Percentiles rank a stretch among this genome's conserved stretches.
These are phyloP conservation scores for Microcebus griseorufus DNA, from an alignment of 2,113 vertebrate genomes.

Conservation along the genomic window DNA sequence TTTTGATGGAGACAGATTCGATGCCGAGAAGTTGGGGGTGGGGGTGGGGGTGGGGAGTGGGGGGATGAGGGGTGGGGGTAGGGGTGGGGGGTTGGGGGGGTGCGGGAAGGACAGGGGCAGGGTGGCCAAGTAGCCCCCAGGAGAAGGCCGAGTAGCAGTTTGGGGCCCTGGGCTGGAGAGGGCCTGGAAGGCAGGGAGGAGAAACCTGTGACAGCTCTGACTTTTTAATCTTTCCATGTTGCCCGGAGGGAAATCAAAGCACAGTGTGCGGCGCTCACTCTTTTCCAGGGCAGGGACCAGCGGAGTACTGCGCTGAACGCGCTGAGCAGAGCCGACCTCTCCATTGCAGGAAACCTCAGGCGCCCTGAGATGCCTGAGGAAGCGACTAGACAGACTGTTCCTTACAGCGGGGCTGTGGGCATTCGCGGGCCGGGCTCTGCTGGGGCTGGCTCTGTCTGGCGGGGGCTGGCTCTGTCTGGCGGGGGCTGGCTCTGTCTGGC, in stretches of 20 bases:
- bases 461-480: too few relatives aligned
- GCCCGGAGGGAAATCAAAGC: constrained; percentile 20
- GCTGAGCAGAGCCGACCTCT: background rate
- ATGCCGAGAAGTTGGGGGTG: background rate
- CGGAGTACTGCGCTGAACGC: background rate
- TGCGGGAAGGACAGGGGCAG: background rate
- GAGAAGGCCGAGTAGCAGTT: too few relatives aligned
- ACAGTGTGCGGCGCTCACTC: background rate
- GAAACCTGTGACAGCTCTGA: background rate
- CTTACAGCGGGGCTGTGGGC: background rate
- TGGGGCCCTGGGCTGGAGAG: background rate
- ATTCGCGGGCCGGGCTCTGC: background rate
- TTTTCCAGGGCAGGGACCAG: background rate
- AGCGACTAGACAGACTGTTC: background rate
- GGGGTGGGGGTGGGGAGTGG: too few relatives aligned
- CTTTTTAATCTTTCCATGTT: background rate
- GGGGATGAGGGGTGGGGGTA: accelerated
- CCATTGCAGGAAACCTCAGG: background rate
- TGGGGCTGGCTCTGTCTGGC: background rate
- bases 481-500: background rate
- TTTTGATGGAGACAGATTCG: background rate
- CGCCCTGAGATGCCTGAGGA: background rate
- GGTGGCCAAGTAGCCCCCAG: background rate
- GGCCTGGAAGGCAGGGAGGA: background rate
- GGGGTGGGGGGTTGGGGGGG: too few relatives aligned